phyloP scores from a whole-genome alignment of 1,140 invertebrate species.

The Drosophila pseudoobscura region DNA sequence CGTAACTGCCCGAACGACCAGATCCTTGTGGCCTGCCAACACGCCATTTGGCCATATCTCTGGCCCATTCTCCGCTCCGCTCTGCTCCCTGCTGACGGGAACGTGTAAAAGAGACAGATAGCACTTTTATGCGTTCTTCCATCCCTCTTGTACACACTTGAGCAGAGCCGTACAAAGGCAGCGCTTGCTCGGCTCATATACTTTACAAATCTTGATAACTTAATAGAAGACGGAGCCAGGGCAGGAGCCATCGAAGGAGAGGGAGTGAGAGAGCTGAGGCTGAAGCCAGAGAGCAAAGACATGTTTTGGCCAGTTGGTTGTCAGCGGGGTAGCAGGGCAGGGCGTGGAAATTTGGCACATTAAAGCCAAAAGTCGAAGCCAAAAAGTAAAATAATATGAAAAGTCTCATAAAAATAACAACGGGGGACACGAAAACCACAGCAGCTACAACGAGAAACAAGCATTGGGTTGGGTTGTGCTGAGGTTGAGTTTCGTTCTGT shows the following conservation, averaged over 20 bases:
- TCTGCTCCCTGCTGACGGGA: constrained; percentile 14
- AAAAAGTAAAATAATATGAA: constrained; percentile 73
- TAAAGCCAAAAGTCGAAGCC: constrained; percentile 55
- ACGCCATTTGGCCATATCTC: constrained; percentile 66
- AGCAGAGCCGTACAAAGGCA: constrained; percentile 53
- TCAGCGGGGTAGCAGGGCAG: constrained; percentile 12
- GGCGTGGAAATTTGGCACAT: constrained; percentile 59
- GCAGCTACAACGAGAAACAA: constrained; percentile 35
- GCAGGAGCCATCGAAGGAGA: not conserved
- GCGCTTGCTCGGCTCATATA: constrained; percentile 77
- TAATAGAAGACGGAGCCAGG: constrained; percentile 55
- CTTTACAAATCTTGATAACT: constrained; percentile 81
- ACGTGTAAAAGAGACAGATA: constrained; percentile 77
- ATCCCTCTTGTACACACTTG: constrained; percentile 17
- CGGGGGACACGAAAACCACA: constrained; percentile 58
- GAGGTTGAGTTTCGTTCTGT: constrained; percentile 12
- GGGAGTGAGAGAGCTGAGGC: not conserved
- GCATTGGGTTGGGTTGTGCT: constrained; percentile 11
- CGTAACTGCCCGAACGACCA: constrained; percentile 1
- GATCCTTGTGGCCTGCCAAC: constrained; percentile 67
- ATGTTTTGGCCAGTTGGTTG: constrained; percentile 71
- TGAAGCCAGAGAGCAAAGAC: constrained; percentile 65
- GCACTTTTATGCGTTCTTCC: constrained; percentile 64
- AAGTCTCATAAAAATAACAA: constrained; percentile 76
- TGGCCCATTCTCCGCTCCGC: constrained; percentile 9